Evolutionary conservation across 35 echinoderm and acorn worm species (phyloP).

Genomic region (Acanthaster planci): DNA sequence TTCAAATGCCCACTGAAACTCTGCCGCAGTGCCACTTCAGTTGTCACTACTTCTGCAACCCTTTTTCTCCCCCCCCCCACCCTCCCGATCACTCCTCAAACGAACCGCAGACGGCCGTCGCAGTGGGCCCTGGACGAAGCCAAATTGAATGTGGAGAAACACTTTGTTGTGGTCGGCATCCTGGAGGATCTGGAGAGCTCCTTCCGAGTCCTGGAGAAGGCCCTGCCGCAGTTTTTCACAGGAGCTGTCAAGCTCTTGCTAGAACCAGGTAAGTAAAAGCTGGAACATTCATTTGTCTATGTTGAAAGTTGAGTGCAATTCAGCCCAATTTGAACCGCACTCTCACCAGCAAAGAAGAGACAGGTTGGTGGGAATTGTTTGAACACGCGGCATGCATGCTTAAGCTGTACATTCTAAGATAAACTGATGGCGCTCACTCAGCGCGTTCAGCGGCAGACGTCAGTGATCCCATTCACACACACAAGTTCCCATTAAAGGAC

Average conservation of each 20-base stretch:
- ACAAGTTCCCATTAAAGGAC: too few species aligned
- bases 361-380: too few species aligned
- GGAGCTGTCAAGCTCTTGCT: conserved; percentile 52
- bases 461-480: too few species aligned
- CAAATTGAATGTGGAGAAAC: conserved; percentile 65
- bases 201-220: conserved; percentile 67
- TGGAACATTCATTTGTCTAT: too few species aligned
- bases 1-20: too few species aligned
- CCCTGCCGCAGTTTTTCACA: conserved; percentile 60
- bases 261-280: conserved; percentile 43
- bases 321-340: too few species aligned
- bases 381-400: too few species aligned
- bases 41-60: neutral
- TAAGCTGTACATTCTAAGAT: too few species aligned
- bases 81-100: conserved; percentile 1
- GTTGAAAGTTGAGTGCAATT: too few species aligned
- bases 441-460: too few species aligned
- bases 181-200: conserved; percentile 79
- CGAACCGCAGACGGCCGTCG: conserved; percentile 36
- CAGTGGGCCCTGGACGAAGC: conserved; percentile 65
- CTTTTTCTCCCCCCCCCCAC: neutral
- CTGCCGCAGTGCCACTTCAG: neutral
- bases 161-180: conserved; percentile 76
- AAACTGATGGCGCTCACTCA: too few species aligned
- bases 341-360: too few species aligned